These are phyloP conservation scores for Argyra leucocephala DNA, from an alignment of 2,888 invertebrate genomes.

Conservation along the genomic window DNA sequence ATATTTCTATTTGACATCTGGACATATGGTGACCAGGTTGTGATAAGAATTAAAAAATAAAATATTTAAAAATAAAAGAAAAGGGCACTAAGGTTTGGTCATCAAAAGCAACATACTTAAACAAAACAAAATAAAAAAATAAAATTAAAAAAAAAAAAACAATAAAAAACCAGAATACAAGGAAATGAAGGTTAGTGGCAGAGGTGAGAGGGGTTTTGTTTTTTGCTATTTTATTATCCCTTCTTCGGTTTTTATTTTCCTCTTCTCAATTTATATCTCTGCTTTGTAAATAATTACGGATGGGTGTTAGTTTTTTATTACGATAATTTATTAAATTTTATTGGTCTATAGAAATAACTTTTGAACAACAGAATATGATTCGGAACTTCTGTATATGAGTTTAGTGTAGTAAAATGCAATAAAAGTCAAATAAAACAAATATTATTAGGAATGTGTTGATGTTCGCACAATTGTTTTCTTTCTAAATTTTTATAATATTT, in stretches of 20 bases:
- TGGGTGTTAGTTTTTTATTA: slow-evolving; percentile 1
- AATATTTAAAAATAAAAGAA: not conserved
- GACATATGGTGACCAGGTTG: not conserved
- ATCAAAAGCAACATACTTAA: not conserved
- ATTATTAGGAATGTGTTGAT: not conserved
- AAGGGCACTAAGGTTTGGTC: not conserved
- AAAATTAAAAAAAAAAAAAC: no score
- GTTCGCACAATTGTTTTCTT: not conserved
- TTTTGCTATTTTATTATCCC: not conserved
- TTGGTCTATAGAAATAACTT: not conserved
- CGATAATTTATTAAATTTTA: not conserved
- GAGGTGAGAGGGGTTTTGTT: no score
- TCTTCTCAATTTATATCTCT: not conserved
- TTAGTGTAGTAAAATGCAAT: not conserved
- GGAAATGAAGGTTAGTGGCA: no score
- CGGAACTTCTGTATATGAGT: not conserved
- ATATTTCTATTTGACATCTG: not conserved
- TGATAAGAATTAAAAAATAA: not conserved
- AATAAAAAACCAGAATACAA: no score
- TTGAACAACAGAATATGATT: not conserved
- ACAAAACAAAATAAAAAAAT: not conserved
- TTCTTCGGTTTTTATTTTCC: no score
- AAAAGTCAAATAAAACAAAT: not conserved
- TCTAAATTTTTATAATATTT: not conserved
- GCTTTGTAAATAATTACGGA: not conserved